Base-by-base conservation (phyloP, 2,113 vertebrate species). In the Sorex fumeus region DNA sequence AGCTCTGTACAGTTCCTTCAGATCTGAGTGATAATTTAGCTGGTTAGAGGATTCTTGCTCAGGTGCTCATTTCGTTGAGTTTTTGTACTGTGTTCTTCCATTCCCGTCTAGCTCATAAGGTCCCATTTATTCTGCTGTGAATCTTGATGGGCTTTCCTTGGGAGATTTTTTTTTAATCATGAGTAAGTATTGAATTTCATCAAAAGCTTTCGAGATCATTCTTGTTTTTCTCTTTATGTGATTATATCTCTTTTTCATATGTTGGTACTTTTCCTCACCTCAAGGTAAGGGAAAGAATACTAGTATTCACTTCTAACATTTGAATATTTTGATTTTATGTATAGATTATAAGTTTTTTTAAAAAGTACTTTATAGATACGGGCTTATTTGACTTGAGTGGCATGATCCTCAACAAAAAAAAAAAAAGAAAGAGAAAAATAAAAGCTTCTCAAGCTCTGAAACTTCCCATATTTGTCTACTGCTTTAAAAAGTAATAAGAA, bases 151-250 rank as follows among this genome's bases (percentile, higher is more conserved):
- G n/a, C n/a, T n/a, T n/a, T n/a, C n/a, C n/a, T n/a, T n/a, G n/a
- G n/a, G n/a, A n/a, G n/a, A n/a, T n/a, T n/a, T n/a, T n/a, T n/a
- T n/a, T n/a, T n/a, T n/a, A n/a, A n/a, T n/a, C n/a, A n/a, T n/a
- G n/a, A n/a, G n/a, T n/a, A n/a, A n/a, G n/a, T n/a, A n/a, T n/a
- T n/a, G n/a, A n/a, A n/a, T n/a, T n/a, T n/a, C n/a, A 47, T 47
- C 45, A 47, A 47, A 47, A 47, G 45, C 45, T 47, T 47, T 47
- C 45, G 11, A 47, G 45, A 47, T 60, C 21, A 23, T 16, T 27
- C 76, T 76, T 87, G 6, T 88, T 91, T 94, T 84, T 23, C 34
- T 88, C 9, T 84, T 78, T 30, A 67, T 66, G 81, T 15, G 75
- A 8, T 81, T n/a, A 16, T 60, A 3, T 87, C 34, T 90, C 34